Base-by-base conservation (phyloP, 2,113 vertebrate species). In the Ochotona curzoniae region DNA sequence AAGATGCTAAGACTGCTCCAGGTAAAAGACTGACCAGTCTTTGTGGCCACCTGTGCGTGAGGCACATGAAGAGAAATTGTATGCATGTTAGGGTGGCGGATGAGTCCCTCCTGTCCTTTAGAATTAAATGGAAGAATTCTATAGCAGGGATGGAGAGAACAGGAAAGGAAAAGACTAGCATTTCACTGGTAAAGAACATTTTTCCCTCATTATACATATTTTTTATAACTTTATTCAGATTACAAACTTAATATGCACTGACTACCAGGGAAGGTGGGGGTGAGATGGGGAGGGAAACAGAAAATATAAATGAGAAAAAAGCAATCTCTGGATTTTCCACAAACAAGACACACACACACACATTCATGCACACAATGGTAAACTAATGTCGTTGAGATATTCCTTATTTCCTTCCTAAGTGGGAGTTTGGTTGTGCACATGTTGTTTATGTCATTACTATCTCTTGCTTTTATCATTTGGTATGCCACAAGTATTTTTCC, bases 171-270 rank as follows among this genome's bases (percentile, higher is more conserved):
- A 84, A 25, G 32, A 7, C 49, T 79, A n/a, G 6, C 35, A 26
- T 92, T 75, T 74, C 75, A 63, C 51, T 75, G 60, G 69, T 49
- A n/a, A 38, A 83, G 54, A 18, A 73, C 3, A 67, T 64, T 75
- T 74, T 80, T 44, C 7, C 83, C 51, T 10, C 49, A 79, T 83
- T 92, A n/a, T 61, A 28, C 3, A 17, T 30, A 51, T 63, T 80
- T 91, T 70, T 70, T 1, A 80, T 87, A 90, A 79, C 61, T 80
- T 89, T 83, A 60, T 78, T 87, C 70, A 90, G 70, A 89, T 38
- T 51, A 28, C 61, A 83, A 94, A 84, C 71, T 57, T 60, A 82
- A 60, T 66, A 57, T 20, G 4, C 66, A 57, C 15, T 49, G 60
- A 66, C 60, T 67, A n/a, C 21, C 38, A 44, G 38, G 6, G 38